Conservation (phyloP, 2,888 invertebrate species). For the Galerucella calmariensis region DNA sequence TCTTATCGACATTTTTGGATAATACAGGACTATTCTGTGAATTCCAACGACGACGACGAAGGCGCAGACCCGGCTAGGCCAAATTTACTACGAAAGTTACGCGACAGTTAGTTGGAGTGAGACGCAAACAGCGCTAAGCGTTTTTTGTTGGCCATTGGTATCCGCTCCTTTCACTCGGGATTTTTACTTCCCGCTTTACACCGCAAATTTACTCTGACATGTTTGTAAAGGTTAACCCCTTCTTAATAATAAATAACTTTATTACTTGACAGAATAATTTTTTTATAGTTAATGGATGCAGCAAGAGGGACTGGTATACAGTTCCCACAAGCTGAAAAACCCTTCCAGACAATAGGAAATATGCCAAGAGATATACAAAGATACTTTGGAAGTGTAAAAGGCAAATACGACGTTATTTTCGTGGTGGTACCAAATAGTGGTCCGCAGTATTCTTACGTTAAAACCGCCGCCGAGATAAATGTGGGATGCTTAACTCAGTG, state of each 20-base stretch:
- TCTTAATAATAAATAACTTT: not conserved
- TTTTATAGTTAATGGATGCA: constrained; percentile 13
- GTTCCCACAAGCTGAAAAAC: constrained; percentile 30
- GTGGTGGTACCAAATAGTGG: constrained; percentile 70
- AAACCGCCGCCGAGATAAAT: constrained; percentile 75
- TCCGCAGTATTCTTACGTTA: constrained; percentile 66
- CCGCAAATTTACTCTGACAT: too few species aligned
- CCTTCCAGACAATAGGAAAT: constrained; percentile 38
- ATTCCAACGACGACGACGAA: too few species aligned
- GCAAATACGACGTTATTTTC: constrained; percentile 68
- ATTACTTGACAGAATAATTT: not conserved
- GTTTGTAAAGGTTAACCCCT: too few species aligned
- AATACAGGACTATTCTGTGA: too few species aligned
- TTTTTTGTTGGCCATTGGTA: too few species aligned
- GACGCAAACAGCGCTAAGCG: too few species aligned
- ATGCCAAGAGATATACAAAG: not conserved
- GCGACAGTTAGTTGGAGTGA: too few species aligned
- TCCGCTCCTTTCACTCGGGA: too few species aligned
- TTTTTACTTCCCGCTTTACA: too few species aligned
- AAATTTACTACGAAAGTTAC: too few species aligned
- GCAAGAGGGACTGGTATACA: constrained; percentile 42
- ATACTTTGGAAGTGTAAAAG: constrained; percentile 36
- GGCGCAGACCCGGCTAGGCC: too few species aligned
- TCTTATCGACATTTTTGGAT: too few species aligned
- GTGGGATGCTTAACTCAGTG: constrained; percentile 82